These are phyloP conservation scores for Myotis lucifugus DNA, from an alignment of 2,113 vertebrate genomes.

Conservation along the genomic window DNA sequence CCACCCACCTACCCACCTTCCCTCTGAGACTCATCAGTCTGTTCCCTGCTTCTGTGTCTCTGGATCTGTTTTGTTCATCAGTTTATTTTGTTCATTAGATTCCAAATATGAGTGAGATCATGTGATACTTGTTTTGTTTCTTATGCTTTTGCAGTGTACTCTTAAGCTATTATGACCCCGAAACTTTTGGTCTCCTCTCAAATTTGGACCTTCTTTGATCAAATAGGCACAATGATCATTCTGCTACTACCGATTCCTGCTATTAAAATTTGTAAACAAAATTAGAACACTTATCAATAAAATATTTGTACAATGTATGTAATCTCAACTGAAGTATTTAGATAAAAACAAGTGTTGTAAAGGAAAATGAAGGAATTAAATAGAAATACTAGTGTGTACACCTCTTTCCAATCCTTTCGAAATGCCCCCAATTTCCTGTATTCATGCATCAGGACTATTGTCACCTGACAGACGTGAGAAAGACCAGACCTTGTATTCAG, in stretches of 20 bases:
- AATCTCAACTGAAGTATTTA: not conserved
- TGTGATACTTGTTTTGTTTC: not conserved
- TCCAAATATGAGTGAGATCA: too few relatives aligned
- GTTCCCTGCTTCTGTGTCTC: too few relatives aligned
- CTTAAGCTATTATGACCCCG: not conserved
- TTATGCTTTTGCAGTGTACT: not conserved
- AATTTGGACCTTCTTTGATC: not conserved
- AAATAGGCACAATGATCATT: not conserved
- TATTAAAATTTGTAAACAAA: slow-evolving; percentile 31
- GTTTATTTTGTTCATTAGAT: too few relatives aligned
- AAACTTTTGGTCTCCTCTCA: not conserved
- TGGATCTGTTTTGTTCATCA: too few relatives aligned
- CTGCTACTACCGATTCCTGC: not conserved
- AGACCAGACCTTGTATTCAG: not conserved
- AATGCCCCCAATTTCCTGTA: not conserved
- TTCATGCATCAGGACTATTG: not conserved
- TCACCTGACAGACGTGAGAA: not conserved
- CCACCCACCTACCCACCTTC: too few relatives aligned
- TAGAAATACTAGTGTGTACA: not conserved
- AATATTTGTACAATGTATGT: not conserved
- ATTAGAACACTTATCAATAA: not conserved
- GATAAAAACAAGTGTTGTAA: not conserved
- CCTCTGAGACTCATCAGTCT: too few relatives aligned
- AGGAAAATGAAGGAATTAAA: not conserved
- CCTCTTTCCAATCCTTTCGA: not conserved